phyloP scores from a whole-genome alignment of 2,888 invertebrate species.

The Campoplex nolae region DNA sequence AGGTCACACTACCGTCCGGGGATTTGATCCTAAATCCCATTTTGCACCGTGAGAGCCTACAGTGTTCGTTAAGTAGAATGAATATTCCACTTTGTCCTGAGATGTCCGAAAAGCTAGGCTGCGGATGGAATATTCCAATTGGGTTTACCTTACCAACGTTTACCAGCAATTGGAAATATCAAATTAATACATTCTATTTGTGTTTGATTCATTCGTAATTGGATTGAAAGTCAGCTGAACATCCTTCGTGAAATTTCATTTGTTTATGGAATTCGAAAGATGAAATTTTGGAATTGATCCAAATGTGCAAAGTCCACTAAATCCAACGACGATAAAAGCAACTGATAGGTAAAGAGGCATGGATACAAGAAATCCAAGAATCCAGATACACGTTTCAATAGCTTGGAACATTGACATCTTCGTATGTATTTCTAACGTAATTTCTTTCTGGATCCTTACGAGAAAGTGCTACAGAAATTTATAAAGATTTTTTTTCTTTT shows the following conservation, averaged over 20 bases:
- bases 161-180: not conserved
- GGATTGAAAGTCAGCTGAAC: not conserved
- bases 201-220: not conserved
- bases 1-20: slow-evolving; percentile 58
- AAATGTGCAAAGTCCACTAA: not conserved
- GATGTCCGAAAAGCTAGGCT: not conserved
- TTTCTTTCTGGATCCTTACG: not conserved
- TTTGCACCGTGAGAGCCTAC: slow-evolving; percentile 69
- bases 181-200: not conserved
- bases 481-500: slow-evolving; percentile 16
- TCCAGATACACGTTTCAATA: not conserved
- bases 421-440: not conserved
- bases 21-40: slow-evolving; percentile 73
- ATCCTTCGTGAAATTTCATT: not conserved
- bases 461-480: not conserved
- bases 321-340: not conserved
- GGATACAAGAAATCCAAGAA: not conserved
- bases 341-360: not conserved
- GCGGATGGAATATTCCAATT: not conserved
- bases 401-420: not conserved
- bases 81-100: slow-evolving; percentile 65
- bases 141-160: not conserved
- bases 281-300: not conserved
- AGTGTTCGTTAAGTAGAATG: slow-evolving; percentile 62
- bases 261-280: too few species aligned